phyloP scores from a whole-genome alignment of 1,140 invertebrate species.

The Drosophila athabasca region DNA sequence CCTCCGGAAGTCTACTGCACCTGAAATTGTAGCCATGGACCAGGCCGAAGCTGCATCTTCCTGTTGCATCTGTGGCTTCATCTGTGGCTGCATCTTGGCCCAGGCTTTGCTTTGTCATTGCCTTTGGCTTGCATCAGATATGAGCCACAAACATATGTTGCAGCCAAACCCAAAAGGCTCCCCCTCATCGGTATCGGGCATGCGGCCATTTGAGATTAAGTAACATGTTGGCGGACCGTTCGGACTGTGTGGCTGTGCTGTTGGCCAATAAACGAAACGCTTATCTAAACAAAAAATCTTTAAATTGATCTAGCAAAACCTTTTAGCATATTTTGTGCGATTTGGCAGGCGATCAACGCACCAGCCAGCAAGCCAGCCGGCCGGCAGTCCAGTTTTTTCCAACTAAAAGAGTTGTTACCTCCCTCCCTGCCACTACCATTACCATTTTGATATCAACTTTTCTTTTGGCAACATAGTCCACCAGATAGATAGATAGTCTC shows the following conservation, averaged over 20 bases:
- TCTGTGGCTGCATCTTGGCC: background rate
- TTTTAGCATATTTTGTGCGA: constrained; percentile 82
- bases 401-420: constrained; percentile 46
- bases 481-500: background rate
- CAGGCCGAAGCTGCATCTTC: constrained; percentile 12
- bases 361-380: constrained; percentile 31
- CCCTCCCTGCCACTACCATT: too few relatives aligned
- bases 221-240: constrained; percentile 46
- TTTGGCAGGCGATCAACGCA: constrained; percentile 71
- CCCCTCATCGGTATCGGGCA: constrained; percentile 36
- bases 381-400: constrained; percentile 50
- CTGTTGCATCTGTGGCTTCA: constrained; percentile 19
- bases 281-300: constrained; percentile 82
- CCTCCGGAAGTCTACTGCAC: constrained; percentile 48
- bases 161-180: constrained; percentile 56
- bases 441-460: constrained; percentile 28
- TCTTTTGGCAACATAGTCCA: constrained; percentile 46
- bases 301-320: constrained; percentile 82
- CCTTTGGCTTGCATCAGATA: constrained; percentile 74
- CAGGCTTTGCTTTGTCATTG: constrained; percentile 71
- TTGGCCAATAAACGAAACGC: constrained; percentile 75
- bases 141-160: constrained; percentile 72
- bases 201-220: constrained; percentile 76
- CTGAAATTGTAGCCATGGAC: constrained; percentile 22
- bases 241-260: constrained; percentile 35